Evolutionary conservation across 1,140 invertebrate genomes (phyloP), one percentile per base, ranked within the genome.

Genomic region (Fragariocoptes setiger): DNA sequence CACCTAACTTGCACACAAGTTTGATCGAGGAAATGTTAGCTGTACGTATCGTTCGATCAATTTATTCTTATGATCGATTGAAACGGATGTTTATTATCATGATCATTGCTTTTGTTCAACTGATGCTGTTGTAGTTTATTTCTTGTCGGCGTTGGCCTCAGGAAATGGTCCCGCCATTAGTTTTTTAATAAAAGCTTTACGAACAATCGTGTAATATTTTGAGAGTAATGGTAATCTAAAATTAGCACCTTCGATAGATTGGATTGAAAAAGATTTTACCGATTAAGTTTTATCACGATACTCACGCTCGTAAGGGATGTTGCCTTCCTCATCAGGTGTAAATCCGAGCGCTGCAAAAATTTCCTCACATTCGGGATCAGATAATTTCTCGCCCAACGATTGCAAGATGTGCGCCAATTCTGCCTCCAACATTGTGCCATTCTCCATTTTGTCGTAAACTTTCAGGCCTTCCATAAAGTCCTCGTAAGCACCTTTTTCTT

Each of bases 401-500:
- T 86, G 64, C 45, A 97, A 72, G 47, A 80, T 85, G 68, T 95
- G 83, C 56, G 78, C 72, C 53, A 97, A 68, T 66, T 97, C 90
- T 65, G 82, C 90, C 51, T 69, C 69, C 54, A 94, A 69, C 75
- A 97, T 92, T 52, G 69, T 74, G 50, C 90, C 90, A 52, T 94
- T 80, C 59, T 94, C 86, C 56, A 71, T 69, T 64, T 94, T 88
- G 70, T 97, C 88, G 66, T 94, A 94, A 53, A 92, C 70, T 62
- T 94, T 95, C 64, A 97, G 68, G 66, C 83, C 90, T 65, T 97
- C 90, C 57, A 92, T 69, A 70, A 95, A 97, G 64, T 97, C 90
- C 57, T 94, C 86, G 58, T 77, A 88, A 54, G 76, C 76, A 46
- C 90, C 90, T 53, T 78, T 74, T 55, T 95, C 88, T 66, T 92